Conservation (phyloP, 2,888 invertebrate genomes). For the Mythimna lalbum region DNA sequence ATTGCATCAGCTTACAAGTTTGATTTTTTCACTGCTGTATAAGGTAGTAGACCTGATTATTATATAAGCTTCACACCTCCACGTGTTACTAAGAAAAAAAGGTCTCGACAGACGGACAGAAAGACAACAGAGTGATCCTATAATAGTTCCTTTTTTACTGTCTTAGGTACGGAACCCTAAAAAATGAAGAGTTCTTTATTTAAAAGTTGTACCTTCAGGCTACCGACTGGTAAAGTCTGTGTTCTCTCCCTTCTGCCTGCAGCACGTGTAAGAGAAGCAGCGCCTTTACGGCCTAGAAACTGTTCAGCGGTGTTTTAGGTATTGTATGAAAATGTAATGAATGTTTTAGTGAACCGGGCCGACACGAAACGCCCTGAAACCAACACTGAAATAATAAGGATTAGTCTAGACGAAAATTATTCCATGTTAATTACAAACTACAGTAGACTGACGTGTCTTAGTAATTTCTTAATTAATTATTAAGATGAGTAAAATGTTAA, state of each 20-base stretch:
- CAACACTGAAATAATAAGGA: constrained; percentile 52
- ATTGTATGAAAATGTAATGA: constrained; percentile 51
- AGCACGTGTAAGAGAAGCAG: constrained; percentile 13
- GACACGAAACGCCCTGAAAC: constrained; percentile 31
- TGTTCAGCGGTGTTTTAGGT: constrained; percentile 39
- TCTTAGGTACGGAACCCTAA: too few relatives aligned
- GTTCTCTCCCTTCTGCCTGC: too few relatives aligned
- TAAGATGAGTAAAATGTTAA: constrained; percentile 37
- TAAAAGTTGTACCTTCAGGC: neutral
- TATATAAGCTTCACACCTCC: too few relatives aligned
- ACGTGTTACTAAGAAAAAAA: too few relatives aligned
- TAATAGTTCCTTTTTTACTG: too few relatives aligned
- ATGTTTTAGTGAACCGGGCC: constrained; percentile 54
- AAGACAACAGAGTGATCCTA: too few relatives aligned
- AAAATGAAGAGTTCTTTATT: neutral
- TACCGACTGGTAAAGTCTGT: neutral
- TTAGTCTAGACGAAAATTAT: constrained; percentile 60
- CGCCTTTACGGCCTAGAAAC: constrained; percentile 35
- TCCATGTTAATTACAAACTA: constrained; percentile 43
- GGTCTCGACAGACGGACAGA: too few relatives aligned
- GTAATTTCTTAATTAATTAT: constrained; percentile 39
- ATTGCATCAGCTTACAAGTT: too few relatives aligned
- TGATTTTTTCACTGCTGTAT: too few relatives aligned
- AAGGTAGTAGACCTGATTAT: too few relatives aligned
- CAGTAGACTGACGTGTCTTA: constrained; percentile 18